Conservation (phyloP, 2,113 vertebrate species). For the Lontra canadensis region DNA sequence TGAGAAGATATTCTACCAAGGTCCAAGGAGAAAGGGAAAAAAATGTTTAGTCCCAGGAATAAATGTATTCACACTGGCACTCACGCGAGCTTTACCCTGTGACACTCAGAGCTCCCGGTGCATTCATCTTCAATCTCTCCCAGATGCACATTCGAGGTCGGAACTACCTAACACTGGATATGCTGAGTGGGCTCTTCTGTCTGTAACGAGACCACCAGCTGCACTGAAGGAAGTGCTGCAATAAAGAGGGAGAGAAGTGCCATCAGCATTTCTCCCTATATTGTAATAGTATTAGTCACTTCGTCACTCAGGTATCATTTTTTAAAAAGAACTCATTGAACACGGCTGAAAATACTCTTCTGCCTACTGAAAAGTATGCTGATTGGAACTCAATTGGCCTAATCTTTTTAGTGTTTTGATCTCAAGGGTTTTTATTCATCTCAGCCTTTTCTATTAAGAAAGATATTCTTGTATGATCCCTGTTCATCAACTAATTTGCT, state of each 20-base stretch:
- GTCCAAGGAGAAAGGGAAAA: background rate
- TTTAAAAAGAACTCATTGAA: background rate
- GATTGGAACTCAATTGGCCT: slow-evolving; percentile 54
- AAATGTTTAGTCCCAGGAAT: background rate
- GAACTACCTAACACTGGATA: background rate
- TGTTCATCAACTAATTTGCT: slow-evolving; percentile 32
- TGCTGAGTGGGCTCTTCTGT: slow-evolving; percentile 59
- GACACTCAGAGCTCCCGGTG: background rate
- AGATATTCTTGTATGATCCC: slow-evolving; percentile 38
- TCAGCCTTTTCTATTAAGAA: slow-evolving; percentile 47
- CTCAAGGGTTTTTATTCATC: slow-evolving; percentile 57
- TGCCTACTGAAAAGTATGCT: slow-evolving; percentile 46
- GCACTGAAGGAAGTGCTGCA: slow-evolving; percentile 41
- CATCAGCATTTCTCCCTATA: background rate
- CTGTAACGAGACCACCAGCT: slow-evolving; percentile 49
- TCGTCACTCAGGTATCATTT: slow-evolving; percentile 16
- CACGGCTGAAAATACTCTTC: slow-evolving; percentile 38
- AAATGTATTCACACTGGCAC: background rate
- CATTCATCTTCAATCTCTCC: background rate
- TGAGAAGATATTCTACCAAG: background rate
- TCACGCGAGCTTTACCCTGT: background rate
- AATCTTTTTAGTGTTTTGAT: slow-evolving; percentile 54
- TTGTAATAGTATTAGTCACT: slow-evolving; percentile 39
- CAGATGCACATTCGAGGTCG: slow-evolving; percentile 19
- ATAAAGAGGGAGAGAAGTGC: slow-evolving; percentile 24